These are phyloP conservation scores for Neocrepidodera transversa DNA, from an alignment of 2,888 invertebrate genomes.

Conservation along the genomic window DNA sequence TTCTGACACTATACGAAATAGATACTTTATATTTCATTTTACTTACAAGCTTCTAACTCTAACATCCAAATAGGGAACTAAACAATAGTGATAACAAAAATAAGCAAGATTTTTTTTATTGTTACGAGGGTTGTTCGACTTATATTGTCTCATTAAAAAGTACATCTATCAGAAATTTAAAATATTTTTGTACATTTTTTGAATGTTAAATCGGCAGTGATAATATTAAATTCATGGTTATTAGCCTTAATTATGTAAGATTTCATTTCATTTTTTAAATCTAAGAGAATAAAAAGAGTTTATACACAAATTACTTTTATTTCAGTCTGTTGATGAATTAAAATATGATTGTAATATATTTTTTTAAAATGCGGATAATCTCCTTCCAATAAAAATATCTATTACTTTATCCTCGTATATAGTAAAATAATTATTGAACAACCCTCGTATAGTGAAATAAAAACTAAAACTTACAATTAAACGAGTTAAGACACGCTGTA, in stretches of 20 bases:
- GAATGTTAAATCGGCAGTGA: no score
- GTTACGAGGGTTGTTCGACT: constrained; percentile 11
- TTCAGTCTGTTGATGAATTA: no score
- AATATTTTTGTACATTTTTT: no score
- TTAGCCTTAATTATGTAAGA: no score
- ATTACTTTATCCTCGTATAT: no score
- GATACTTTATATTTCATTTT: constrained; percentile 14
- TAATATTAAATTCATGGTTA: no score
- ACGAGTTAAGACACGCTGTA: constrained; percentile 50
- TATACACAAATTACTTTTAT: no score
- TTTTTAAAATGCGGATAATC: no score
- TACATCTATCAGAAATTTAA: background rate
- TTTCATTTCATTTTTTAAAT: no score
- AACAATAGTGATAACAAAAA: constrained; percentile 5
- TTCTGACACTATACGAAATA: constrained; percentile 10
- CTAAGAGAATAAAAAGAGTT: no score
- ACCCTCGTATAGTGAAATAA: constrained; percentile 2
- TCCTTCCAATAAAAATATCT: no score
- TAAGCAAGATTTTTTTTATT: constrained; percentile 2
- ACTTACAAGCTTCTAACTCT: constrained; percentile 12
- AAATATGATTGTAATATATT: no score
- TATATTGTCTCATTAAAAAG: constrained; percentile 13
- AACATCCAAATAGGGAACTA: constrained; percentile 27
- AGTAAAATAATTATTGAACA: background rate
- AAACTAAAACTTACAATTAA: background rate